These are phyloP conservation scores for Anoplophora glabripennis DNA, from an alignment of 1,140 invertebrate genomes.

Conservation along the genomic window DNA sequence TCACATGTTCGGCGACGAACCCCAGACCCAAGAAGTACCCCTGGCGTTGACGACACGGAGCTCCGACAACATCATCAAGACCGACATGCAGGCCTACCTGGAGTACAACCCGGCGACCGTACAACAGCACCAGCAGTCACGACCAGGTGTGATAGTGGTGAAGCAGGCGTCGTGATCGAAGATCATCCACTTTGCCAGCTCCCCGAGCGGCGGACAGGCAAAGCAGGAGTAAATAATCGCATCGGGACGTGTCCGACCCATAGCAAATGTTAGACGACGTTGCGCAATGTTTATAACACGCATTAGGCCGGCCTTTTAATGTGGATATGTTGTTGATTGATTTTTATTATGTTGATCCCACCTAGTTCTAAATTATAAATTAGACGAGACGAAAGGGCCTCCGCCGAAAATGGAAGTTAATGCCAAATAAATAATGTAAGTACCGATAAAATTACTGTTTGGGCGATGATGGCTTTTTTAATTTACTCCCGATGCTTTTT, in stretches of 20 bases:
- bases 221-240: conserved; percentile 12
- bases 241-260: conserved; percentile 1
- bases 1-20: conserved; percentile 78
- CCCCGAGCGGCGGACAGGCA: conserved; percentile 15
- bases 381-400: background rate
- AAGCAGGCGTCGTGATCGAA: conserved; percentile 64
- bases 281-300: background rate
- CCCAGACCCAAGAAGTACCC: conserved; percentile 63
- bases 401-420: background rate
- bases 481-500: no score
- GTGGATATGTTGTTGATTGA: conserved; percentile 3
- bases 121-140: conserved; percentile 62
- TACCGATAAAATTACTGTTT: no score
- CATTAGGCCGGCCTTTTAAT: conserved; percentile 8
- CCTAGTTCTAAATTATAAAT: conserved; percentile 13
- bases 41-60: conserved; percentile 69
- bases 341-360: conserved; percentile 3
- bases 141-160: conserved; percentile 83
- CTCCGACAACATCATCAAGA: conserved; percentile 52
- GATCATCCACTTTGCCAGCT: conserved; percentile 38
- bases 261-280: conserved; percentile 13
- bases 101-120: conserved; percentile 53
- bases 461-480: no score
- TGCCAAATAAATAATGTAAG: background rate
- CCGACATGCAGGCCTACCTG: conserved; percentile 63